Percentiles rank a stretch among this genome's conserved stretches.
These are phyloP conservation scores for Eurystomus glaucurus DNA, from an alignment of 2,797 vertebrate genomes.

Conservation along the genomic window DNA sequence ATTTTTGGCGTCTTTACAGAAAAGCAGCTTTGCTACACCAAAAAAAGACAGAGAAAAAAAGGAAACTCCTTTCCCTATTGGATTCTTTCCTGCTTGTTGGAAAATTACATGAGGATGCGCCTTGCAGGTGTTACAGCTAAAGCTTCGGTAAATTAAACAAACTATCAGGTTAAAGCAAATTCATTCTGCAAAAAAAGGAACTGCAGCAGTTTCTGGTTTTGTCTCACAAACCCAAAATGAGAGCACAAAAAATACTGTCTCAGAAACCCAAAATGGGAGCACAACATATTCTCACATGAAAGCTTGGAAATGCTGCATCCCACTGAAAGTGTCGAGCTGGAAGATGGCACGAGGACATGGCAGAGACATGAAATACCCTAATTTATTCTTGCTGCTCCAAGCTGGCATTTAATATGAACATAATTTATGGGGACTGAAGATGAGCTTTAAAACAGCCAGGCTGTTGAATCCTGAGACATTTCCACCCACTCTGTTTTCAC, in stretches of 20 bases:
- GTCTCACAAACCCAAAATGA: constrained; percentile 20
- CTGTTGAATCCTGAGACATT: constrained; percentile 62
- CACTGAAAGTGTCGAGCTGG: neutral
- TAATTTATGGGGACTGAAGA: neutral
- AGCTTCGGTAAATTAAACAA: constrained; percentile 56
- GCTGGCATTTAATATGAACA: constrained; percentile 11
- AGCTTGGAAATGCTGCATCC: constrained; percentile 15
- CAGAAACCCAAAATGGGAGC: constrained; percentile 30
- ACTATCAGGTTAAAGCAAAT: constrained; percentile 49
- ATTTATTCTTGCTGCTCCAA: constrained; percentile 3
- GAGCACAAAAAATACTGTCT: constrained; percentile 28
- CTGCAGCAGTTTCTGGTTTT: constrained; percentile 40
- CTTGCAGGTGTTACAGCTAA: constrained; percentile 69
- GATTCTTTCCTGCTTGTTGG: constrained; percentile 31
- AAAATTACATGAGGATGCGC: constrained; percentile 42
- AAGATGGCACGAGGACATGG: fast-evolving
- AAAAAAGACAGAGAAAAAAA: constrained; percentile 40
- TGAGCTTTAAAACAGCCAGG: constrained; percentile 54
- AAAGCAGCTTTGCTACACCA: constrained; percentile 53
- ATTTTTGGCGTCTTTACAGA: constrained; percentile 49
- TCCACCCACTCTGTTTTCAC: constrained; percentile 67
- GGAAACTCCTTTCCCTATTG: constrained; percentile 51
- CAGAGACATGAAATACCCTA: neutral
- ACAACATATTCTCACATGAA: neutral
- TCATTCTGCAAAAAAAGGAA: constrained; percentile 47